Percentiles rank a stretch among this genome's conserved stretches.
phyloP scores from a whole-genome alignment of 2,797 vertebrate genomes.

The Atherinosoma microstoma region DNA sequence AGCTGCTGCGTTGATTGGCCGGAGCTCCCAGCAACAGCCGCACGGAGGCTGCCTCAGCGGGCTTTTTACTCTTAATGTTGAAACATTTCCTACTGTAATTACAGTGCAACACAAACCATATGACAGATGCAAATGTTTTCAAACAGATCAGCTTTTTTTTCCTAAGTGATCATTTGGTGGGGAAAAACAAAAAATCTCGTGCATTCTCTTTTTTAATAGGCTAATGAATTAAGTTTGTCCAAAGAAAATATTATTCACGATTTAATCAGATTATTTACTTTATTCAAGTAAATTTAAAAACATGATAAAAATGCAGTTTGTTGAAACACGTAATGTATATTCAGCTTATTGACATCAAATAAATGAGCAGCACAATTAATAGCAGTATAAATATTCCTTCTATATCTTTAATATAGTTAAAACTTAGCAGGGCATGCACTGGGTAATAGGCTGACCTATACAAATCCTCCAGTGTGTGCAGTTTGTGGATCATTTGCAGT shows the following conservation, averaged over 20 bases:
- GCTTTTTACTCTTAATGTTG: constrained; percentile 11
- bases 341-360: neutral
- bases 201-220: neutral
- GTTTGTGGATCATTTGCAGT: neutral
- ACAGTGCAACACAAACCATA: neutral
- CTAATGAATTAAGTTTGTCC: neutral
- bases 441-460: neutral
- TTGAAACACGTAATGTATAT: neutral
- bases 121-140: neutral
- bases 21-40: constrained; percentile 83
- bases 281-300: neutral
- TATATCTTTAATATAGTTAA: neutral
- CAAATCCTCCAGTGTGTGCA: neutral
- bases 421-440: neutral
- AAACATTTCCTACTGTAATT: neutral
- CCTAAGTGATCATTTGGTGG: neutral
- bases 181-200: neutral
- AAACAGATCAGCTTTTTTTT: neutral
- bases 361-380: too few species aligned
- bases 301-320: neutral
- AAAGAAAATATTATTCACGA: neutral
- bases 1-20: constrained; percentile 78
- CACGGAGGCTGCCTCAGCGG: constrained; percentile 49
- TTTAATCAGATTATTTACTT: neutral
- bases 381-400: neutral